These are phyloP conservation scores for Mormyrops attenuatus DNA, from an alignment of 2,797 vertebrate species.

Conservation along the genomic window DNA sequence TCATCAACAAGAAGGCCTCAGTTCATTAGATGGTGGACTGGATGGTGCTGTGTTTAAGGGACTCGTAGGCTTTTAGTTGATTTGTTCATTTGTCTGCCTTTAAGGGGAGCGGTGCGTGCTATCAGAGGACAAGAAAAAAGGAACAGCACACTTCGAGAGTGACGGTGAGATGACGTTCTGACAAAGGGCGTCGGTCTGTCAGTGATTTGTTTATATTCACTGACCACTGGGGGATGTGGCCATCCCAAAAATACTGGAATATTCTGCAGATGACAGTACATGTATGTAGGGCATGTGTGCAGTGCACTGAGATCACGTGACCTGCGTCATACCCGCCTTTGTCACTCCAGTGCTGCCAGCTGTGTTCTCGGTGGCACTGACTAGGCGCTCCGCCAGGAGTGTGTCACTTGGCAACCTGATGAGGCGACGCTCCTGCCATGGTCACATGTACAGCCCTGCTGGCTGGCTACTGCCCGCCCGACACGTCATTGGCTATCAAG, in stretches of 20 bases:
- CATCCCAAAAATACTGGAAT: neutral
- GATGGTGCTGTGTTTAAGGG: neutral
- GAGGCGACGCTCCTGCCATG: slow-evolving; percentile 76
- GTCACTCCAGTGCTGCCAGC: slow-evolving; percentile 58
- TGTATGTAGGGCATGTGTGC: neutral
- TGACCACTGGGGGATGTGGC: neutral
- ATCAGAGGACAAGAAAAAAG: slow-evolving; percentile 34
- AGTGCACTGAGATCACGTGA: neutral
- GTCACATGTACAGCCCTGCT: slow-evolving; percentile 75
- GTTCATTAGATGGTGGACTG: neutral
- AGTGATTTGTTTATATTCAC: neutral
- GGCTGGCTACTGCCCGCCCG: slow-evolving; percentile 78
- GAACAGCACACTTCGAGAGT: slow-evolving; percentile 51
- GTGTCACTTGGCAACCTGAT: slow-evolving; percentile 64
- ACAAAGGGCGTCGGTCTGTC: neutral
- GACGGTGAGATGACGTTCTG: slow-evolving; percentile 45
- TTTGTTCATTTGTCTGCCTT: slow-evolving; percentile 4
- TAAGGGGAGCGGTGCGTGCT: slow-evolving; percentile 53
- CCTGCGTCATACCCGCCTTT: neutral
- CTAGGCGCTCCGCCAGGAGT: slow-evolving; percentile 64
- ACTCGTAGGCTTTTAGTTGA: neutral
- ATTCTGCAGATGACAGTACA: neutral
- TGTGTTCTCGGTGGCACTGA: slow-evolving; percentile 65
- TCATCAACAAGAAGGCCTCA: neutral
- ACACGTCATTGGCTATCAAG: slow-evolving; percentile 52